These are phyloP conservation scores for Serilophus lunatus DNA, from an alignment of 2,113 vertebrate species.

Conservation along the genomic window DNA sequence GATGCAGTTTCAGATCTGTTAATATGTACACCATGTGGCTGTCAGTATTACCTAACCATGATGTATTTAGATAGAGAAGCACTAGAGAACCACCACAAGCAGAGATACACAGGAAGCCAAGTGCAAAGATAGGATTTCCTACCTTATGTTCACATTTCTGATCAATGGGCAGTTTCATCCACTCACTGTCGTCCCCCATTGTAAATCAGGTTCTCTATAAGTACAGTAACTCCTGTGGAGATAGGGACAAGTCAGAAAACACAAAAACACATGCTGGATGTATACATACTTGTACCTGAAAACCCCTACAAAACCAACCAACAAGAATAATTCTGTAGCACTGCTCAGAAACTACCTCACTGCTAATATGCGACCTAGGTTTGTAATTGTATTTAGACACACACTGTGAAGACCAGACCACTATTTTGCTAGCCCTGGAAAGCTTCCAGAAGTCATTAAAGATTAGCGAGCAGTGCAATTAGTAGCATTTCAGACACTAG, in stretches of 20 bases:
- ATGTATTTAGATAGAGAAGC: neutral
- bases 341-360: too few relatives aligned
- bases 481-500: neutral
- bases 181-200: constrained; percentile 98
- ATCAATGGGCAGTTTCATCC: constrained; percentile 95
- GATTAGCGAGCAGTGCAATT: neutral
- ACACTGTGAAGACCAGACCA: neutral
- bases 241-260: neutral
- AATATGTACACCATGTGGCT: rapidly evolving
- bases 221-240: constrained; percentile 54
- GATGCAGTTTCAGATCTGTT: neutral
- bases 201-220: constrained; percentile 61
- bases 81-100: neutral
- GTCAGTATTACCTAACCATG: neutral
- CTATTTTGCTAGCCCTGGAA: neutral
- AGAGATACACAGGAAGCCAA: neutral
- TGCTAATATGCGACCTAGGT: neutral
- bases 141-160: constrained; percentile 99
- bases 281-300: neutral
- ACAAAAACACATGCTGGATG: neutral
- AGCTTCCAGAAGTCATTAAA: neutral
- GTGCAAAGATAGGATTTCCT: neutral
- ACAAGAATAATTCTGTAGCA: neutral
- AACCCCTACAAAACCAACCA: neutral
- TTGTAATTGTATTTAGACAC: neutral